Conservation (phyloP, 2,797 vertebrate genomes). For the Trachops cirrhosus region DNA sequence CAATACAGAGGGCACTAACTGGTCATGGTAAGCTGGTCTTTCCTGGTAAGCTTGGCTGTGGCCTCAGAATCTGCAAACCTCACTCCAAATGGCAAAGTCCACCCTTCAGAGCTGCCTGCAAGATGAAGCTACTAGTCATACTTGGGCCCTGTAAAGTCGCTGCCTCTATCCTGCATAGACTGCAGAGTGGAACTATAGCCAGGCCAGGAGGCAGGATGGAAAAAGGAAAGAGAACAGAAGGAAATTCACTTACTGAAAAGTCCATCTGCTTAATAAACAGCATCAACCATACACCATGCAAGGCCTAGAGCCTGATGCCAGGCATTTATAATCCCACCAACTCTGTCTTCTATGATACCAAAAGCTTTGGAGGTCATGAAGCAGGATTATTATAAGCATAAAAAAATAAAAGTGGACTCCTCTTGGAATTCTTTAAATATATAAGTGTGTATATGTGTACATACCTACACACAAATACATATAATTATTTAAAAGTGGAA, state of each 20-base stretch:
- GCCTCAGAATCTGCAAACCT: neutral
- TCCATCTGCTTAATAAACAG: neutral
- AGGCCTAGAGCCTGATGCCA: neutral
- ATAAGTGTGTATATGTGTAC: neutral
- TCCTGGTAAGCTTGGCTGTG: neutral
- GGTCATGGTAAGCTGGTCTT: accelerated
- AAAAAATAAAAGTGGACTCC: neutral
- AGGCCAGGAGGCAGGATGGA: neutral
- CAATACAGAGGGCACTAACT: neutral
- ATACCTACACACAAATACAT: neutral
- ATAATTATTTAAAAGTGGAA: constrained; percentile 29
- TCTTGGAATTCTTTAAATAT: neutral
- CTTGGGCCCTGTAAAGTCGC: neutral
- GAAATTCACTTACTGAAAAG: neutral
- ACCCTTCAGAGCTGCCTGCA: neutral
- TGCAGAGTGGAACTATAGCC: neutral
- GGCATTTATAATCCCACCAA: neutral
- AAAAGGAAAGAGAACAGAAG: neutral
- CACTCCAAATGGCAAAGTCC: neutral
- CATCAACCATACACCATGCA: neutral
- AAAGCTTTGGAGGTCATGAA: neutral
- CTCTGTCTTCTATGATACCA: neutral
- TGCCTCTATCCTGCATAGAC: neutral
- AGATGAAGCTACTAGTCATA: neutral
- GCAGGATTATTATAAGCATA: neutral